Evolutionary conservation across 2,888 invertebrate genomes (phyloP), one percentile per base, ranked within the genome.

Genomic region (Tipula lateralis): DNA sequence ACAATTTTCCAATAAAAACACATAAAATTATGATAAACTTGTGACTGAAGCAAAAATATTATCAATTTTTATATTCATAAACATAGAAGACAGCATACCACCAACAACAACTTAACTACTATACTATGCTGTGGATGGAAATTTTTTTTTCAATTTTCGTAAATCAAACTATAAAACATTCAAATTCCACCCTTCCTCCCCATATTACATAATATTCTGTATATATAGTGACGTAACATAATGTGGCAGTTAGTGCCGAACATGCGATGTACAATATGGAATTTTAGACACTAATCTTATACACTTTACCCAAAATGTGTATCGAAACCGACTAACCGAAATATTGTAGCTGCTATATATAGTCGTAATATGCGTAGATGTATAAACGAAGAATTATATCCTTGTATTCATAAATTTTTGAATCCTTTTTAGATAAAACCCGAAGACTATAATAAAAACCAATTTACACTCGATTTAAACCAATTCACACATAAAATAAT

Each of bases 391-490:
- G 24, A 66, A 66, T 66, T 66, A 66, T 66, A 66, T 66, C 66
- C 66, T 66, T 24, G 66, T 66, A 66, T n/a, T n/a, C 66, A 66
- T 66, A 66, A 66, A 66, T 66, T 66, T 66, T 66, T 66, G 66
- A 66, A 66, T 66, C 66, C 66, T 66, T 66, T 66, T 66, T 66
- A 66, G 66, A 66, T 66, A 66, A 66, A 66, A 66, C 2, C 44
- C 44, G 36, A 16, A 44, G 30, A 29, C 82, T 29, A 82, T 82
- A 82, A 82, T 82, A 82, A 82, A 82, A 82, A 82, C 82, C 82
- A 82, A 82, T 82, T 82, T 82, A 82, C 82, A 82, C 82, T 82
- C 82, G 82, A 82, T 82, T 82, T 82, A 82, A 82, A 82, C 82
- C 82, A 82, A 82, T 82, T 82, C 82, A 82, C 82, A 82, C 82